Evolutionary conservation across 2,797 vertebrate species (phyloP).

Genomic region (Meriones psammophilus): DNA sequence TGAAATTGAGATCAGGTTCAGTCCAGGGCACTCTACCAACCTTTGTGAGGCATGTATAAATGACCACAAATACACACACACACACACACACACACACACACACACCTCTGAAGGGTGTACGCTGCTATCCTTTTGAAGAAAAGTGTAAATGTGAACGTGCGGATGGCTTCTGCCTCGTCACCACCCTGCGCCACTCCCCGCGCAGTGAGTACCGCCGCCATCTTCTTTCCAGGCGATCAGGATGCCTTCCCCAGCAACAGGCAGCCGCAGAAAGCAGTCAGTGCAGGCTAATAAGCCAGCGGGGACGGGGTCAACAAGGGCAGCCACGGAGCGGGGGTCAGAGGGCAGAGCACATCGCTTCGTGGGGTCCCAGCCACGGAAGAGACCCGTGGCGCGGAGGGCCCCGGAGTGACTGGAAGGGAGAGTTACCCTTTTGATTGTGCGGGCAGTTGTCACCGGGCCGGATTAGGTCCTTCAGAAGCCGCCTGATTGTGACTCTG

Average conservation of each 20-base stretch:
- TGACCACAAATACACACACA: neutral
- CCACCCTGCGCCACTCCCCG: neutral
- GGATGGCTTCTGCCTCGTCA: conserved; percentile 27
- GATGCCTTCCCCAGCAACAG: conserved; percentile 38
- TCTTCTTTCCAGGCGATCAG: neutral
- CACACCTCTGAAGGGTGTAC: neutral
- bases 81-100: accelerated
- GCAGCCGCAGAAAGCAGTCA: neutral
- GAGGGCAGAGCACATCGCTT: accelerated
- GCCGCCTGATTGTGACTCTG: neutral
- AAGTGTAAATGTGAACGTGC: neutral
- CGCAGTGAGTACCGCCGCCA: neutral
- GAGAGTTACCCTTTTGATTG: neutral
- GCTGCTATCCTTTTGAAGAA: neutral
- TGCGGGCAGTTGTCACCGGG: accelerated
- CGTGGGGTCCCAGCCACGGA: neutral
- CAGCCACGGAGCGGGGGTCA: accelerated
- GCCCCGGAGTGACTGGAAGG: neutral
- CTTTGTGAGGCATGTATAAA: neutral
- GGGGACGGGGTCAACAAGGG: neutral
- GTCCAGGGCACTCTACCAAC: neutral
- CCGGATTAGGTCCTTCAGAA: neutral
- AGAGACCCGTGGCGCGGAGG: neutral
- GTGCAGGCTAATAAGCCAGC: neutral
- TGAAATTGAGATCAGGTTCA: neutral